A percentile compares a stretch with the other conserved stretches of the same genome.
Evolutionary conservation across 2,797 vertebrate genomes (phyloP).

Genomic region (Clarias laeviceps): DNA sequence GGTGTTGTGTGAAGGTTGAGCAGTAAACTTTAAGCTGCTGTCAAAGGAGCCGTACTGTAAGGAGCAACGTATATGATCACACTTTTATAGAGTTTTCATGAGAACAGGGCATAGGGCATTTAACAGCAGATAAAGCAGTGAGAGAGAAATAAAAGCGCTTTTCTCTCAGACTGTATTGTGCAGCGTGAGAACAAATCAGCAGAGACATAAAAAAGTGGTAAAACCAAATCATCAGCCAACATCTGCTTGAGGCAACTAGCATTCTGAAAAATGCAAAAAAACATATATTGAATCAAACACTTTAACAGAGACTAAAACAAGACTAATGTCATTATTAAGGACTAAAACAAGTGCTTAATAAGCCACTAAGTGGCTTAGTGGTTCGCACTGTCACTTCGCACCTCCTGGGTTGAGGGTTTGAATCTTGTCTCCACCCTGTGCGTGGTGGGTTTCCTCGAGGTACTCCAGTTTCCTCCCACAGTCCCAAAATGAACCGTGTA

Average conservation of each 20-base stretch:
- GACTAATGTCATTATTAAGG: background rate
- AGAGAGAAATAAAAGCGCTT: background rate
- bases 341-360: background rate
- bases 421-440: no score
- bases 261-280: background rate
- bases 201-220: background rate
- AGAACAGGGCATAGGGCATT: background rate
- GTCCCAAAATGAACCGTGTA: no score
- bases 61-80: conserved; percentile 3
- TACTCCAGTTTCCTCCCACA: no score
- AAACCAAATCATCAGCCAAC: background rate
- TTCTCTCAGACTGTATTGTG: background rate
- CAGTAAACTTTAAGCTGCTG: conserved; percentile 11
- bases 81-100: background rate
- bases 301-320: background rate
- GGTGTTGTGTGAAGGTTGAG: conserved; percentile 13
- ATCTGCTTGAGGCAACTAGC: background rate
- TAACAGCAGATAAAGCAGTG: background rate
- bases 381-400: no score
- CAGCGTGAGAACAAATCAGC: background rate
- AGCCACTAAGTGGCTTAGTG: no score
- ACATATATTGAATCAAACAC: background rate
- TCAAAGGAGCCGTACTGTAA: background rate
- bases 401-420: no score
- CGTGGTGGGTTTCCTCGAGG: no score